Conservation (phyloP, 2,797 vertebrate genomes). For the Pangasius macronema region DNA sequence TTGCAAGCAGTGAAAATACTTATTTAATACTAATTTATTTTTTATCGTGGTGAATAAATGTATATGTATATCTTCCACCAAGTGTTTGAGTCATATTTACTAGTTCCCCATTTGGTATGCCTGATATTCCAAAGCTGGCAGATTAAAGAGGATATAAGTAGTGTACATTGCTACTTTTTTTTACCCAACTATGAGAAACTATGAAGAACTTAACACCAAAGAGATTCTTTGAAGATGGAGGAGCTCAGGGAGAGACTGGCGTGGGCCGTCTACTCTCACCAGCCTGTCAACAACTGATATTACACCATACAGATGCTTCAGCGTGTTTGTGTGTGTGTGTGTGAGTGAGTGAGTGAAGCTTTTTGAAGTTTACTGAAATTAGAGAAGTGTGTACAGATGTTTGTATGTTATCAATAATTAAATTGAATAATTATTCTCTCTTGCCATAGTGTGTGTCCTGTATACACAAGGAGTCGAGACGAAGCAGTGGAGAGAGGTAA, state of each 20-base stretch:
- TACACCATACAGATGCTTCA: constrained; percentile 18
- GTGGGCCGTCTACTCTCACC: background rate
- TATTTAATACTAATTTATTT: background rate
- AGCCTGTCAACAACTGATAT: constrained; percentile 22
- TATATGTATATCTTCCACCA: background rate
- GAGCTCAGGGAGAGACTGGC: background rate
- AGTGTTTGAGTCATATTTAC: background rate
- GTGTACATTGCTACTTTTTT: background rate
- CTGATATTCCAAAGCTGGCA: background rate
- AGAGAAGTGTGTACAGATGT: constrained; percentile 13
- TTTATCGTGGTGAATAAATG: background rate
- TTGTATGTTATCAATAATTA: constrained; percentile 39
- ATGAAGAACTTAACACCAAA: constrained; percentile 1
- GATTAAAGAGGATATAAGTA: background rate
- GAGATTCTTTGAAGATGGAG: constrained; percentile 31
- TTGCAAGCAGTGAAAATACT: background rate
- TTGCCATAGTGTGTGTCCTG: constrained; percentile 87
- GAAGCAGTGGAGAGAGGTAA: constrained; percentile 95
- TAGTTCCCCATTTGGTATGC: background rate
- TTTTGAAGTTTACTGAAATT: background rate
- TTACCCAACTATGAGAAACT: constrained; percentile 13
- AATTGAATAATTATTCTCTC: constrained; percentile 29
- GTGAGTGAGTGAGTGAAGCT: background rate
- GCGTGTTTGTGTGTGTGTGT: background rate
- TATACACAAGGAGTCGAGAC: constrained; percentile 92